Evolutionary conservation across 37 sponge, comb jelly and placozoan genomes (phyloP).

Genomic region (Amphimedon queenslandica): DNA sequence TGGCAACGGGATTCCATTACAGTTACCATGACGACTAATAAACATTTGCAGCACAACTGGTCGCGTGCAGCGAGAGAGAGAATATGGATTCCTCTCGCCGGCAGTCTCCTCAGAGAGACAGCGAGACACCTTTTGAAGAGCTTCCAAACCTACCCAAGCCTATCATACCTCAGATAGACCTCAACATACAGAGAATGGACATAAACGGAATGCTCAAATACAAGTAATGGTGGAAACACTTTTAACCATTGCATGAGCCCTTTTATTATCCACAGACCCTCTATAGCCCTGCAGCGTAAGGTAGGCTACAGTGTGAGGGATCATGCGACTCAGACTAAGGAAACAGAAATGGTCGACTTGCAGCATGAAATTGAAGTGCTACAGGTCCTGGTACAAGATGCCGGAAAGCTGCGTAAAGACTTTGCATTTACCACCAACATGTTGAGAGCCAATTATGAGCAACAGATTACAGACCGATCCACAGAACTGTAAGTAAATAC

Average conservation of each 20-base stretch:
- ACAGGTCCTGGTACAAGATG: conserved; percentile 37
- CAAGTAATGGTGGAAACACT: conserved; percentile 1
- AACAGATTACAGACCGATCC: conserved; percentile 41
- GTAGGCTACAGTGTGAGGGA: conserved; percentile 31
- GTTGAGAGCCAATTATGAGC: conserved; percentile 62
- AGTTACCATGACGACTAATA: background rate
- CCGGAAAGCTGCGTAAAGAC: conserved; percentile 42
- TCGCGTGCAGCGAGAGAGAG: background rate
- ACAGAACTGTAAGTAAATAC: conserved; percentile 51
- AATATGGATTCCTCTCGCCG: background rate
- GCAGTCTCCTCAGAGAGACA: too few relatives aligned
- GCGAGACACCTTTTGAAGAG: conserved; percentile 50
- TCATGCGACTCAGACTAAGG: conserved; percentile 39
- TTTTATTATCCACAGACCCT: background rate
- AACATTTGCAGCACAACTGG: too few relatives aligned
- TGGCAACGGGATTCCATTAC: background rate
- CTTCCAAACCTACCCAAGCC: conserved; percentile 69
- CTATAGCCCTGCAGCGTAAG: conserved; percentile 9
- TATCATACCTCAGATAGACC: conserved; percentile 51
- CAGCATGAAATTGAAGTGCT: conserved; percentile 28
- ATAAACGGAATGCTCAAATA: background rate
- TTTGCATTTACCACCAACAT: conserved; percentile 46
- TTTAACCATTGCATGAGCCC: background rate
- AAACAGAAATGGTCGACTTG: conserved; percentile 48
- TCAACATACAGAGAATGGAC: conserved; percentile 20